Conservation (phyloP, 2,888 invertebrate species). For the Rambutsinella grinnellia region DNA sequence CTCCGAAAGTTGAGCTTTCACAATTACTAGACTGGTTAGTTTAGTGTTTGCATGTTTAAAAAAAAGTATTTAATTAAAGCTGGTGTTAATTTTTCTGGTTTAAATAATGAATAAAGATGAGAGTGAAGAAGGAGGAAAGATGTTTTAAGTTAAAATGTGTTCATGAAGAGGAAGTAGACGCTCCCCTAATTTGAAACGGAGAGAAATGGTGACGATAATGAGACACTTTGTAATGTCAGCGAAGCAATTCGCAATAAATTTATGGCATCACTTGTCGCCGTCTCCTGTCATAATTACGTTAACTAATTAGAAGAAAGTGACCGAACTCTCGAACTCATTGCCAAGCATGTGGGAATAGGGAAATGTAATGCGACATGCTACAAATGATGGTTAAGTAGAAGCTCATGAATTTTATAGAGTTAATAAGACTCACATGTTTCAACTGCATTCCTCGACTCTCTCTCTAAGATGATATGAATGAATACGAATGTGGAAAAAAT, state of each 20-base stretch:
- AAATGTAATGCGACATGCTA: neutral
- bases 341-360: neutral
- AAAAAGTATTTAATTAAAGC: no score
- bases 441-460: no score
- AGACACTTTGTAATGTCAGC: conserved; percentile 56
- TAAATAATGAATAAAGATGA: no score
- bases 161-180: no score
- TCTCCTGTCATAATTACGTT: conserved; percentile 53
- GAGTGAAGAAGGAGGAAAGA: neutral
- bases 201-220: conserved; percentile 55
- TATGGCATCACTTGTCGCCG: conserved; percentile 53
- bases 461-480: no score
- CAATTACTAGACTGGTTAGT: no score
- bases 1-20: no score
- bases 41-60: no score
- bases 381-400: conserved; percentile 29
- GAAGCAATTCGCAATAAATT: conserved; percentile 56
- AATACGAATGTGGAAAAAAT: no score
- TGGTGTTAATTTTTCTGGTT: no score
- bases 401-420: conserved; percentile 41
- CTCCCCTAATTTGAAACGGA: neutral
- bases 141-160: no score
- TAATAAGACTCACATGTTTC: conserved; percentile 54
- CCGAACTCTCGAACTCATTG: conserved; percentile 40
- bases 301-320: conserved; percentile 54